These are phyloP conservation scores for Hippocampus kuda DNA, from an alignment of 2,797 vertebrate species.

Conservation along the genomic window DNA sequence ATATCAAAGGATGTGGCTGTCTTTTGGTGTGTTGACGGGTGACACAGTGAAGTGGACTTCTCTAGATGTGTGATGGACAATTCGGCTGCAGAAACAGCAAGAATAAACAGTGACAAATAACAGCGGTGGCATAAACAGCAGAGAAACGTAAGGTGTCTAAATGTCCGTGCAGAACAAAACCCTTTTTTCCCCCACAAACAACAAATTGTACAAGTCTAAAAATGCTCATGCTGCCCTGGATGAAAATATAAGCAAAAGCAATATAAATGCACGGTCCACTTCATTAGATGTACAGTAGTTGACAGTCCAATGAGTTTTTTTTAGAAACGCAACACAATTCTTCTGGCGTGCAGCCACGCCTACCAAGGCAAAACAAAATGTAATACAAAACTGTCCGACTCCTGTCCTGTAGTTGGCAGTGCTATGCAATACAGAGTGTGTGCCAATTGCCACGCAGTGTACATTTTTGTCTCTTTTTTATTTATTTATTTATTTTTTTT, in stretches of 20 bases:
- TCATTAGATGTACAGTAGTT: neutral
- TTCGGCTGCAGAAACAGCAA: neutral
- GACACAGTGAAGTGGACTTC: constrained; percentile 32
- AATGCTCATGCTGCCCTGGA: neutral
- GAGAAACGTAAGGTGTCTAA: neutral
- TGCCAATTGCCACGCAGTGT: neutral
- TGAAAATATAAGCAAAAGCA: neutral
- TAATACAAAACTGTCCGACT: neutral
- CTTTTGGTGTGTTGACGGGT: constrained; percentile 35
- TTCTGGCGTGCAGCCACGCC: neutral
- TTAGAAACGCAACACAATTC: neutral
- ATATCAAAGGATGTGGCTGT: constrained; percentile 58
- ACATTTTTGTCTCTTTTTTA: neutral
- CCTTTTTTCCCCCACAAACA: no score
- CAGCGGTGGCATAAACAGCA: neutral
- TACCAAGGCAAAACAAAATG: neutral
- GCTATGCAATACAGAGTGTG: neutral
- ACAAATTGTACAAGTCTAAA: neutral
- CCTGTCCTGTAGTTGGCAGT: neutral
- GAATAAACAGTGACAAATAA: neutral
- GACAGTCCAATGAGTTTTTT: neutral
- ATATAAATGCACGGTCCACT: neutral
- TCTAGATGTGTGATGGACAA: constrained; percentile 30
- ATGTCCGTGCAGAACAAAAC: neutral
- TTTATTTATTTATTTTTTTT: neutral